Percentiles rank a stretch among this genome's conserved stretches.
phyloP scores from a whole-genome alignment of 30 jellyfish, hydroid and myxozoan genomes.

The Hydractinia echinata region DNA sequence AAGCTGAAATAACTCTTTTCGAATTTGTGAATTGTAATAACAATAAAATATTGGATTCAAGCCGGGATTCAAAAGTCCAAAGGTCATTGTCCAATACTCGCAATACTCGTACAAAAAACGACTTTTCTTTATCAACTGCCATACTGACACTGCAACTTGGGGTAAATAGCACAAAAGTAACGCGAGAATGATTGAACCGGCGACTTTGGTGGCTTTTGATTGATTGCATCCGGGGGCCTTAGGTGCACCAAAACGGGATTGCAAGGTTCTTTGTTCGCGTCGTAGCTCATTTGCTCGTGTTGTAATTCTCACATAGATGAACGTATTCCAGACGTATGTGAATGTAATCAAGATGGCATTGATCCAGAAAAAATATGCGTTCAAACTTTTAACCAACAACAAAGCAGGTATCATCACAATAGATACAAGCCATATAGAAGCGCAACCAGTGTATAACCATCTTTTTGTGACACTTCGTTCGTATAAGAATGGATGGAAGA shows the following conservation, averaged over 20 bases:
- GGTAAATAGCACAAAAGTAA: constrained; percentile 47
- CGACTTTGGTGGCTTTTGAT: constrained; percentile 51
- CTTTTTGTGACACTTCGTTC: constrained; percentile 31
- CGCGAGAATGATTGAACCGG: constrained; percentile 40
- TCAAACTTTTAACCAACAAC: constrained; percentile 14
- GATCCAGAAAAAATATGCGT: constrained; percentile 38
- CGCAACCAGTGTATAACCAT: constrained; percentile 1
- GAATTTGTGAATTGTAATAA: constrained; percentile 60
- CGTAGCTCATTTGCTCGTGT: constrained; percentile 39
- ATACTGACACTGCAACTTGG: constrained; percentile 44
- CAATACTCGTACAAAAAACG: constrained; percentile 38
- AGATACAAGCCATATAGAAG: constrained; percentile 44
- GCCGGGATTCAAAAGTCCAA: constrained; percentile 51
- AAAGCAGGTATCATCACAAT: constrained; percentile 22
- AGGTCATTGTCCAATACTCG: constrained; percentile 67
- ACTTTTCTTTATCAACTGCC: constrained; percentile 1
- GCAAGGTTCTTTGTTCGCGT: constrained; percentile 31
- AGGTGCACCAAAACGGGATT: constrained; percentile 30
- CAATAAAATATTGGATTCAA: constrained; percentile 66
- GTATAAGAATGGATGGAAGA: constrained; percentile 54
- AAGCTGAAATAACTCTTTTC: constrained; percentile 8
- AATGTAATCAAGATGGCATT: constrained; percentile 34
- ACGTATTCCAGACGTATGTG: constrained; percentile 55
- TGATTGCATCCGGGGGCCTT: constrained; percentile 18
- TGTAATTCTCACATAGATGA: constrained; percentile 43